Evolutionary conservation across 2,888 invertebrate genomes (phyloP).

Genomic region (Calliopum simillimum): DNA sequence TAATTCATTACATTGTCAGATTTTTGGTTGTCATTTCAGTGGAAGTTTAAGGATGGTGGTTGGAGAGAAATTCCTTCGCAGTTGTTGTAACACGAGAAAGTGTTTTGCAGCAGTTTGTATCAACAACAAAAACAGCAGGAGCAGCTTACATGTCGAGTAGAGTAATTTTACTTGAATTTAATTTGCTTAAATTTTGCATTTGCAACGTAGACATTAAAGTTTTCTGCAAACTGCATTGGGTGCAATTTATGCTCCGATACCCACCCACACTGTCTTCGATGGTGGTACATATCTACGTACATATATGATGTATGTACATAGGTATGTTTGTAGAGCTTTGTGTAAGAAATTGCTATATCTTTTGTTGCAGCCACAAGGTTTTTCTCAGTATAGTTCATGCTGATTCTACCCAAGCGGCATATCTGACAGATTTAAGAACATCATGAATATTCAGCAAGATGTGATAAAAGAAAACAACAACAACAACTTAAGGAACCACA

Average conservation of each 20-base stretch:
- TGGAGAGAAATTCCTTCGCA: too few relatives aligned
- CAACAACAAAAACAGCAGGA: neutral
- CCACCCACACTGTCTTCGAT: too few relatives aligned
- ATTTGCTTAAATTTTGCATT: neutral
- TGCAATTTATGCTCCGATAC: too few relatives aligned
- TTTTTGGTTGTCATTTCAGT: conserved; percentile 39
- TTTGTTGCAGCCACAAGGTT: neutral
- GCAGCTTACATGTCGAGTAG: neutral
- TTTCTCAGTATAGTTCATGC: conserved; percentile 9
- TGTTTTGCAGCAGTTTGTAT: neutral
- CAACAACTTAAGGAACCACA: conserved; percentile 6
- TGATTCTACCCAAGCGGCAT: neutral
- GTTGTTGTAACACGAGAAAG: too few relatives aligned
- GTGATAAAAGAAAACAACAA: neutral
- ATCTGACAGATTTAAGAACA: neutral
- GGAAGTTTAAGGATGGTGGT: neutral
- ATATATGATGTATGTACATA: too few relatives aligned
- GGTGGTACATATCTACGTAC: too few relatives aligned
- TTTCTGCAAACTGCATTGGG: too few relatives aligned
- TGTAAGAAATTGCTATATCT: conserved; percentile 22
- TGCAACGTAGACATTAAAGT: too few relatives aligned
- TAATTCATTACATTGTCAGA: conserved; percentile 45
- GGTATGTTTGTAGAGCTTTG: neutral
- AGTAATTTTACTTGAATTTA: conserved; percentile 6
- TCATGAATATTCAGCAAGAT: conserved; percentile 29